A percentile compares a stretch with the other conserved stretches of the same genome.
phyloP scores from a whole-genome alignment of 1,140 invertebrate species.

The Phocides pigmalion region DNA sequence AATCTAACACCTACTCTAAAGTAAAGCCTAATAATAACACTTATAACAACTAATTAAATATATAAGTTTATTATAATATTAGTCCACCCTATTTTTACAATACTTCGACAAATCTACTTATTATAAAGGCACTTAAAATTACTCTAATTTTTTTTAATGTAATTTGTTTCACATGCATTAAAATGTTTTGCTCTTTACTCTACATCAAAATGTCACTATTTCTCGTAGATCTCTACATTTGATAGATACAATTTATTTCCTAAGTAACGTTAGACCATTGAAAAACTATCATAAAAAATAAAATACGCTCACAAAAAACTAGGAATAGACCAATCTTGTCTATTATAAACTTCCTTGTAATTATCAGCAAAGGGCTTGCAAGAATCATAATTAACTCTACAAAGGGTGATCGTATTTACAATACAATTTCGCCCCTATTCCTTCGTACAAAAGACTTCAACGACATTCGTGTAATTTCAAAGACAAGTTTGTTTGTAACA shows the following conservation, averaged over 20 bases:
- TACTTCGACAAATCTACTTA: too few species aligned
- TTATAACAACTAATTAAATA: too few species aligned
- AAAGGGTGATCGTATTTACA: background rate
- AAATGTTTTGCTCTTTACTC: too few species aligned
- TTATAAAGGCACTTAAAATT: too few species aligned
- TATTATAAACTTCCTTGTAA: conserved; percentile 12
- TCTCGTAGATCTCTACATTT: too few species aligned
- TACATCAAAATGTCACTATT: too few species aligned
- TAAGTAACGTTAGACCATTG: background rate
- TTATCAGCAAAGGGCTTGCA: conserved; percentile 14
- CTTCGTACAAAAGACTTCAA: conserved; percentile 8
- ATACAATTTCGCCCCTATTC: background rate
- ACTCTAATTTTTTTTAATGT: too few species aligned
- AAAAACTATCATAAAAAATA: background rate
- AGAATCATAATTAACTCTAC: background rate
- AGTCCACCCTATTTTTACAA: too few species aligned
- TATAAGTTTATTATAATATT: too few species aligned
- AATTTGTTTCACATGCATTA: too few species aligned
- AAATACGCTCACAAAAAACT: conserved; percentile 4
- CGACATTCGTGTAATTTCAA: background rate
- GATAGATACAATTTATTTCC: background rate
- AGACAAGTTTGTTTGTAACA: conserved; percentile 8
- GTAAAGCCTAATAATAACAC: too few species aligned
- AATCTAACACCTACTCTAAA: too few species aligned
- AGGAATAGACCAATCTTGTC: conserved; percentile 19